These are phyloP conservation scores for Drosophila lowei DNA, from an alignment of 1,140 invertebrate genomes.

Conservation along the genomic window DNA sequence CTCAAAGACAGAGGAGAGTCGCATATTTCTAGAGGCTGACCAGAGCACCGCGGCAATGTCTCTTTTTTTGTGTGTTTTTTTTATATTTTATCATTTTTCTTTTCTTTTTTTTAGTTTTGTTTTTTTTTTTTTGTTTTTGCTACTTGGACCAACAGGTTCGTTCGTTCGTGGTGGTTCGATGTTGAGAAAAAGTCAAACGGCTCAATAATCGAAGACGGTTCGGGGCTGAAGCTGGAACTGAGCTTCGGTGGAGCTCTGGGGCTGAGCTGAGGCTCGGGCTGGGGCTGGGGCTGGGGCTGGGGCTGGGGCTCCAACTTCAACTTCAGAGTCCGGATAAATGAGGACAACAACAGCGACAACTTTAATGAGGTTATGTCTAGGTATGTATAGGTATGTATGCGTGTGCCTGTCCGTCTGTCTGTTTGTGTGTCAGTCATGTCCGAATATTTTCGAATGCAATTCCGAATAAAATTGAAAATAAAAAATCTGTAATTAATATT, in stretches of 20 bases:
- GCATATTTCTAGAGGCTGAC: slow-evolving; percentile 59
- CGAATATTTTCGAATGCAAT: slow-evolving; percentile 25
- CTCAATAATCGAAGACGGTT: slow-evolving; percentile 72
- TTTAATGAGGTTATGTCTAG: slow-evolving; percentile 77
- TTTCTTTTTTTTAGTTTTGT: slow-evolving; percentile 12
- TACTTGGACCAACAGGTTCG: slow-evolving; percentile 73
- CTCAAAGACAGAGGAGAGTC: slow-evolving; percentile 32
- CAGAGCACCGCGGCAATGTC: slow-evolving; percentile 18
- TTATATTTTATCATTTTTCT: slow-evolving; percentile 24
- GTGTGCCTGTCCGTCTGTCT: slow-evolving; percentile 25
- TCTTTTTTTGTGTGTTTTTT: slow-evolving; percentile 22
- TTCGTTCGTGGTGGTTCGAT: slow-evolving; percentile 9
- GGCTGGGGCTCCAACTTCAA: slow-evolving; percentile 31
- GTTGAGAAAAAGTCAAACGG: slow-evolving; percentile 72
- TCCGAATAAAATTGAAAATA: neutral
- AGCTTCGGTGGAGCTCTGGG: neutral
- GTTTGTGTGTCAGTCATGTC: slow-evolving; percentile 6
- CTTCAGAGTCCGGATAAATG: slow-evolving; percentile 66
- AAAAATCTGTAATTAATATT: slow-evolving; percentile 31
- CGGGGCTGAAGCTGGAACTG: slow-evolving; percentile 12
- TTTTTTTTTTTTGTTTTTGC: slow-evolving; percentile 48
- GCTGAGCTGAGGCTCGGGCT: too few relatives aligned
- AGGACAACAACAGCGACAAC: slow-evolving; percentile 77
- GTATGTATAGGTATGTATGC: slow-evolving; percentile 21
- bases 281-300: neutral